phyloP scores from a whole-genome alignment of 2,113 vertebrate species.

The Eclectus roratus region DNA sequence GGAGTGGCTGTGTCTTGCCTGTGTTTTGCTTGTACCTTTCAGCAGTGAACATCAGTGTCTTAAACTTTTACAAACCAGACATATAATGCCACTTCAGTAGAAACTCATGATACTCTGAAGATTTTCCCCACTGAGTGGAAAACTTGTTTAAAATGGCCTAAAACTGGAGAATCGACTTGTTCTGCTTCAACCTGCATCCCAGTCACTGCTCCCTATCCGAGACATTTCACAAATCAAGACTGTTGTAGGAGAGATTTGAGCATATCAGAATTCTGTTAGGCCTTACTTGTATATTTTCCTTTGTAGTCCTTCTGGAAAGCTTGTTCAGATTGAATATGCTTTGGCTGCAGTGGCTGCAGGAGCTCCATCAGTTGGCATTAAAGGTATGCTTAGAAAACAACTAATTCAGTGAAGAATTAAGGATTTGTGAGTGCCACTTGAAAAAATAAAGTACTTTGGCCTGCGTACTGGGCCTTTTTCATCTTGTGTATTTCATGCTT shows the following conservation, averaged over 20 bases:
- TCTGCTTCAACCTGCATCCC: background rate
- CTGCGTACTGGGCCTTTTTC: background rate
- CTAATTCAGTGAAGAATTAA: background rate
- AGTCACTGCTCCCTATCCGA: background rate
- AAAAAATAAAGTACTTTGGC: background rate
- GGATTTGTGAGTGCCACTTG: background rate
- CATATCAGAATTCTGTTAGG: background rate
- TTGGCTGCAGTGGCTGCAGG: constrained; percentile 97
- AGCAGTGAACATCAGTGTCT: background rate
- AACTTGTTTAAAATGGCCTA: background rate
- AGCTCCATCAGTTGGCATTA: constrained; percentile 97
- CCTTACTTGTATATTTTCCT: background rate
- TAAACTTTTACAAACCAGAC: background rate
- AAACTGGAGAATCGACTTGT: background rate
- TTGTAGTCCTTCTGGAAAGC: constrained; percentile 93
- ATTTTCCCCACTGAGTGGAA: background rate
- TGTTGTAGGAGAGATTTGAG: background rate
- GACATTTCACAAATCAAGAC: background rate
- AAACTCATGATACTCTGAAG: fast-evolving
- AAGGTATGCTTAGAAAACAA: constrained; percentile 79
- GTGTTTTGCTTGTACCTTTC: background rate
- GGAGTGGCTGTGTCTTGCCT: background rate
- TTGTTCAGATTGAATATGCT: constrained; percentile 99
- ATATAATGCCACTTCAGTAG: background rate
- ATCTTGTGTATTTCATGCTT: background rate